Conservation (phyloP, 1,140 invertebrate genomes). For the Campoletis sonorensis region DNA sequence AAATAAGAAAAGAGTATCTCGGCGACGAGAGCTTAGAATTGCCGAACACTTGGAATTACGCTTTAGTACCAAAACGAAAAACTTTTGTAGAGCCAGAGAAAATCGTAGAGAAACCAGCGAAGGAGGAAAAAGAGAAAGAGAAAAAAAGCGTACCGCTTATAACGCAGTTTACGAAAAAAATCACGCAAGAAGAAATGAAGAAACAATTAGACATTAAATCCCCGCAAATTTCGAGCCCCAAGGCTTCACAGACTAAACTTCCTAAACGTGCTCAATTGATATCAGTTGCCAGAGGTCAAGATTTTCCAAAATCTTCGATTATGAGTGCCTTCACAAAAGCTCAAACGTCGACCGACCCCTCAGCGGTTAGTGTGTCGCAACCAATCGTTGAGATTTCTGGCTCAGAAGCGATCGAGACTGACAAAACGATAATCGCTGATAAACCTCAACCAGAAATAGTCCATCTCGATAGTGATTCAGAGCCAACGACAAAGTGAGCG, state of each 20-base stretch:
- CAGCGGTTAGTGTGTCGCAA: not conserved
- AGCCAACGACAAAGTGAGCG: not conserved
- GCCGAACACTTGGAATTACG: conserved; percentile 79
- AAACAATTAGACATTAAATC: conserved; percentile 68
- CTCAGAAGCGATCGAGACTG: conserved; percentile 47
- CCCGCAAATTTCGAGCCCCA: conserved; percentile 22
- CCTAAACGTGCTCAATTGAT: conserved; percentile 69
- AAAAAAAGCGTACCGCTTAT: conserved; percentile 77
- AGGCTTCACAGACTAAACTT: conserved; percentile 52
- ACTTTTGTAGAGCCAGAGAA: conserved; percentile 35
- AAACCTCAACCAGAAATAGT: not conserved
- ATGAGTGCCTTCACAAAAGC: conserved; percentile 41
- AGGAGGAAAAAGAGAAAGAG: conserved; percentile 61
- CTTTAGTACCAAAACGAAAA: conserved; percentile 69
- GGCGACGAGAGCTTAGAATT: conserved; percentile 76
- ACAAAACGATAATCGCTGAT: not conserved
- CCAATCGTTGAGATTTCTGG: conserved; percentile 31
- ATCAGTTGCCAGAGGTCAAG: conserved; percentile 64
- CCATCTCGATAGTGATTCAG: not conserved
- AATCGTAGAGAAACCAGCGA: conserved; percentile 49
- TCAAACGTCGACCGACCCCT: not conserved
- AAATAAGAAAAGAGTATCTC: conserved; percentile 78
- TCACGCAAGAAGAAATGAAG: conserved; percentile 75
- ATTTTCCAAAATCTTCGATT: conserved; percentile 58
- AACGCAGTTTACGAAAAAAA: conserved; percentile 78